Conservation (phyloP, 2,888 invertebrate genomes). For the Scelioninae gen. 2 region DNA sequence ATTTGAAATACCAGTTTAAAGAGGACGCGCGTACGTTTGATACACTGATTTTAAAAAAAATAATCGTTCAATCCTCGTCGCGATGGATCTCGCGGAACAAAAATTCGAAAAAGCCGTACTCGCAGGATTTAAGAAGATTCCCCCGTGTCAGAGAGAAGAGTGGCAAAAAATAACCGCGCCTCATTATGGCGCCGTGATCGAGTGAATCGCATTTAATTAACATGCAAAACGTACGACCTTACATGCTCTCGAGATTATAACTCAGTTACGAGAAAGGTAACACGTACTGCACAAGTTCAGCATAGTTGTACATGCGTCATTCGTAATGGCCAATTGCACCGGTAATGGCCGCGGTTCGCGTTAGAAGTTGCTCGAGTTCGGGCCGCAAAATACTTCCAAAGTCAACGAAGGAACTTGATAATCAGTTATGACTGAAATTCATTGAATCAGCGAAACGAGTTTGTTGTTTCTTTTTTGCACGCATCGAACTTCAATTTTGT, state of each 20-base stretch:
- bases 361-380: constrained; percentile 33
- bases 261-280: constrained; percentile 58
- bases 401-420: constrained; percentile 38
- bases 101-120: too few relatives aligned
- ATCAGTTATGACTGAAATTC: constrained; percentile 13
- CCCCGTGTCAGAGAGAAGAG: constrained; percentile 4
- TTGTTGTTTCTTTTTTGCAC: too few relatives aligned
- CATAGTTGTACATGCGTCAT: constrained; percentile 54
- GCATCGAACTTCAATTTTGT: too few relatives aligned
- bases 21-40: constrained; percentile 31
- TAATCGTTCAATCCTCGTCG: too few relatives aligned
- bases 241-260: constrained; percentile 57
- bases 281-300: constrained; percentile 52
- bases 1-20: constrained; percentile 33
- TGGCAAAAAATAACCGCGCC: constrained; percentile 43
- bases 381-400: constrained; percentile 26
- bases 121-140: too few relatives aligned
- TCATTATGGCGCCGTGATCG: constrained; percentile 50
- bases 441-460: constrained; percentile 32
- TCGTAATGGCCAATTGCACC: constrained; percentile 51
- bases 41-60: constrained; percentile 42
- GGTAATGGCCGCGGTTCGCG: constrained; percentile 45
- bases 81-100: too few relatives aligned
- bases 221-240: constrained; percentile 57
- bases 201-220: constrained; percentile 45